Evolutionary conservation across 2,888 invertebrate species (phyloP), one percentile per base, ranked within the genome.

Genomic region (Gnatocerus cornutus): DNA sequence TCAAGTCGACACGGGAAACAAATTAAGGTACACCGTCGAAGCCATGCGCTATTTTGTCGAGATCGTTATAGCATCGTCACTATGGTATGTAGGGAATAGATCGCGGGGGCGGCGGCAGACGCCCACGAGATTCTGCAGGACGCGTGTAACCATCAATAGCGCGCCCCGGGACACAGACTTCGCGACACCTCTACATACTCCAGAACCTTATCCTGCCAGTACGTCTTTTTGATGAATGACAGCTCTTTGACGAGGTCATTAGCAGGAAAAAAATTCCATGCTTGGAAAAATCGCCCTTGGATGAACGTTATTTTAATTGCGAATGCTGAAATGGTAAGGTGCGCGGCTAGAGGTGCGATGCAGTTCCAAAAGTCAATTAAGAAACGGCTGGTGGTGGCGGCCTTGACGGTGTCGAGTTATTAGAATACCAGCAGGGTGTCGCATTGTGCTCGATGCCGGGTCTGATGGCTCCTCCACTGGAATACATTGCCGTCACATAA

Each of bases 401-500:
- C 75, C 75, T 76, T 76, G 76, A 73, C 71, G 69, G 62, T 71
- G 66, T 72, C 68, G 71, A 74, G 78, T 79, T 79, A 79, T 79
- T 79, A 79, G 78, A 77, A 77, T 76, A 74, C 68, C 78, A 77
- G 78, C 79, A 71, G 78, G 79, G 73, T 71, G 73, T 73, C 77
- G 72, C 68, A 78, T 77, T 78, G 75, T 76, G 67, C 72, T 72
- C 70, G 59, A 65, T 68, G 68, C 64, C 66, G 62, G 55, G 52
- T 46, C 61, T 52, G 56, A 61, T 65, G 65, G 46, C 64, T 69
- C 69, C 55, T 59, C 64, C 69, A 69, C 64, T 58, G 52, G 37
- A 67, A 41, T 33, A 69, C 50, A 58, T 43, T 27, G 43, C 50
- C 65, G 50, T 66, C 55, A 70, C 67, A 66, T 67, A 70, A 70